Evolutionary conservation across 2,113 vertebrate genomes (phyloP).

Genomic region (Glaucomys volans): DNA sequence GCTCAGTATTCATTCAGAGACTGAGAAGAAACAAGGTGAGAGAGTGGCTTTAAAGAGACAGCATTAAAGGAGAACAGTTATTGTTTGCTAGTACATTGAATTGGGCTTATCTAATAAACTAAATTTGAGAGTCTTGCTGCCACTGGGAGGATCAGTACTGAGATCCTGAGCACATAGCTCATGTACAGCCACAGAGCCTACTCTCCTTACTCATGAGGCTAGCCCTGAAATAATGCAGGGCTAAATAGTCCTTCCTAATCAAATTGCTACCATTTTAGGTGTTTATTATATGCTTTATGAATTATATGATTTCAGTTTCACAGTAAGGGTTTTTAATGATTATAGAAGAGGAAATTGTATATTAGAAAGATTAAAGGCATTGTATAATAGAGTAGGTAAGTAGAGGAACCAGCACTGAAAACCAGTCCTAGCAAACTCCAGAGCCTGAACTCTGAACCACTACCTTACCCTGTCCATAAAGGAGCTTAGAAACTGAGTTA

Average conservation of each 20-base stretch:
- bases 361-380: background rate
- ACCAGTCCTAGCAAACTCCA: background rate
- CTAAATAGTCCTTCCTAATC: background rate
- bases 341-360: background rate
- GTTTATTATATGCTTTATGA: background rate
- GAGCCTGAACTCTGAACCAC: background rate
- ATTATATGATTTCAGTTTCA: slow-evolving; percentile 6
- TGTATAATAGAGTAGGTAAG: background rate
- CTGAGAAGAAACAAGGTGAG: background rate
- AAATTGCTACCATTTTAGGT: background rate
- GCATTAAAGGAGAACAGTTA: background rate
- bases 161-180: background rate
- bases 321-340: background rate
- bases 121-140: background rate
- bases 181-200: background rate
- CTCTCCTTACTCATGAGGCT: slow-evolving; percentile 1
- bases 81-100: background rate
- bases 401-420: background rate
- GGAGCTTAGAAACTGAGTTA: background rate
- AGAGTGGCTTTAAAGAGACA: background rate
- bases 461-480: background rate
- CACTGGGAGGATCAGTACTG: background rate
- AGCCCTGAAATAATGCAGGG: background rate
- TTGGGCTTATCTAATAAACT: background rate
- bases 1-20: background rate